Evolutionary conservation across 1,140 invertebrate genomes (phyloP), one percentile per base, ranked within the genome.

Genomic region (Hydropsyche tenuis): DNA sequence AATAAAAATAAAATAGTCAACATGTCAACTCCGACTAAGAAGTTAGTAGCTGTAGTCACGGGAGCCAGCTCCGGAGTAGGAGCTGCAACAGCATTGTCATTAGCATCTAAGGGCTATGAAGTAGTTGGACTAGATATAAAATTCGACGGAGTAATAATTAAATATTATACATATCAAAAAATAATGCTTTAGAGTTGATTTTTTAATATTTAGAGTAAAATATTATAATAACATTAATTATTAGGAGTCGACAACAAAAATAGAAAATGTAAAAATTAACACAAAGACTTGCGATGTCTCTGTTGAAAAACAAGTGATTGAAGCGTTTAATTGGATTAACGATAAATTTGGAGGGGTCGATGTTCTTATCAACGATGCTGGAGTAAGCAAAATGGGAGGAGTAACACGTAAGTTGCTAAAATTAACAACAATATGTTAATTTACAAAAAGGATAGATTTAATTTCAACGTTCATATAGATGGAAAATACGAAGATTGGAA

Each of bases 351-450:
- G 87, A 18, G 85, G 86, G 7, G 80, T 90, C 3, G 86, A 89
- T 77, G 81, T 91, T 6, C 82, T 89, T 43, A 80, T 91, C 45
- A 91, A 90, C 79, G 89, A 88, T 79, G 89, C 90, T 1, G 89
- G 53, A 22, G 11, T 20, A n/a, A 48, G 12, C 12, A 11, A 11
- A 11, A 48, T 9, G 1, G 3, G n/a, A 11, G 5, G 2, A 2
- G n/a, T n/a, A 4, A 16, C 23, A 69, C 11, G 23, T 69, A 12
- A 69, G 18, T 37, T n/a, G n/a, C n/a, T n/a, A n/a, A n/a, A n/a
- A n/a, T n/a, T n/a, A n/a, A n/a, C n/a, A n/a, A n/a, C n/a, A n/a
- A n/a, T n/a, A n/a, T n/a, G n/a, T n/a, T n/a, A n/a, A n/a, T n/a
- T n/a, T n/a, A n/a, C n/a, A n/a, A n/a, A n/a, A n/a, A n/a, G n/a